Percentiles rank a stretch among this genome's conserved stretches.
Conservation (phyloP, 1,140 invertebrate genomes). For the Conopomorpha cramerella region DNA sequence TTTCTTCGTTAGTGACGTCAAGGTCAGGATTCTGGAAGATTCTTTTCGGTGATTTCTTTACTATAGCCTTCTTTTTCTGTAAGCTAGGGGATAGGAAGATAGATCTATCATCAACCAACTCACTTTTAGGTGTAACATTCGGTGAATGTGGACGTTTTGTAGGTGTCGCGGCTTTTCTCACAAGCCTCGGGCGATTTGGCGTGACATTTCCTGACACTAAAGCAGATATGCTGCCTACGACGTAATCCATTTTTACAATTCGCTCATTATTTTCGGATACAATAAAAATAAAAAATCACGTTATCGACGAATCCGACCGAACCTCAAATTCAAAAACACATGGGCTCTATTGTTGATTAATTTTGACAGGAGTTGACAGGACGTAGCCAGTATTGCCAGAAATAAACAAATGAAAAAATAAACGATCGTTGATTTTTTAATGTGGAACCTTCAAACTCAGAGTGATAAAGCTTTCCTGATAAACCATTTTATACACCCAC, state of each 20-base stretch:
- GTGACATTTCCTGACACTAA: conserved; percentile 46
- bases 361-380: no score
- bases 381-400: no score
- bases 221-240: conserved; percentile 41
- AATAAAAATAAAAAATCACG: no score
- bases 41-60: conserved; percentile 50
- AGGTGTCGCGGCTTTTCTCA: conserved; percentile 33
- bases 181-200: conserved; percentile 35
- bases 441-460: no score
- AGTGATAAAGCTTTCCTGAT: no score
- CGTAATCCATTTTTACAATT: conserved; percentile 55
- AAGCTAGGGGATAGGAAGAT: conserved; percentile 41
- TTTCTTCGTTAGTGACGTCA: conserved; percentile 20
- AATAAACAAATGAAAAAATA: no score
- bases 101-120: conserved; percentile 34
- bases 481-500: no score
- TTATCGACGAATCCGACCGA: no score
- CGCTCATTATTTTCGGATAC: no score
- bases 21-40: conserved; percentile 43
- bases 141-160: conserved; percentile 47
- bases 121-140: conserved; percentile 47
- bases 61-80: conserved; percentile 47
- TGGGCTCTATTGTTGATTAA: no score
- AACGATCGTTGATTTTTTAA: no score
- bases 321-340: no score